A percentile compares a stretch with the other conserved stretches of the same genome.
These are phyloP conservation scores for Galago senegalensis DNA, from an alignment of 2,797 vertebrate genomes.

Conservation along the genomic window DNA sequence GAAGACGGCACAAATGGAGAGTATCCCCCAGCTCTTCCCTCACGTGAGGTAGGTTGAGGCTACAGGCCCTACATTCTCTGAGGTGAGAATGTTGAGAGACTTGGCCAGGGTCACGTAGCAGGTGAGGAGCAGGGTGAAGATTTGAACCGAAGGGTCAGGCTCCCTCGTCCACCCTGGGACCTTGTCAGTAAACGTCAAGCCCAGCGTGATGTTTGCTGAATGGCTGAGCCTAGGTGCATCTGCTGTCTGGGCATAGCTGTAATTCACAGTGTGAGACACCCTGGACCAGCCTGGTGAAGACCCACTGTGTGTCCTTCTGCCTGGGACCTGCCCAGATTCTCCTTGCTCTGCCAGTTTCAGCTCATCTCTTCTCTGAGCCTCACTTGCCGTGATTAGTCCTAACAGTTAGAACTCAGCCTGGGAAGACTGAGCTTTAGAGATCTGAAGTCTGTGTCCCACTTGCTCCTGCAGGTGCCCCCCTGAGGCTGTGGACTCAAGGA, in stretches of 20 bases:
- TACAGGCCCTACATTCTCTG: neutral
- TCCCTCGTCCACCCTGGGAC: too few relatives aligned
- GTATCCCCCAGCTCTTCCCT: neutral
- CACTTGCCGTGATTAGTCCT: rapidly evolving
- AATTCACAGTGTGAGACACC: rapidly evolving
- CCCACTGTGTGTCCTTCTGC: rapidly evolving
- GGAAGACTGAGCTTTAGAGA: neutral
- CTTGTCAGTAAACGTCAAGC: neutral
- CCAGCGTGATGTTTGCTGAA: rapidly evolving
- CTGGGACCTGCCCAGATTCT: rapidly evolving
- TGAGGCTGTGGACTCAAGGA: rapidly evolving
- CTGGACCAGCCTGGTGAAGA: neutral
- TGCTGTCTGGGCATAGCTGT: rapidly evolving
- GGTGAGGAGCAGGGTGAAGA: neutral
- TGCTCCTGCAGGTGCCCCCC: neutral
- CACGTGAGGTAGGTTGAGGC: neutral
- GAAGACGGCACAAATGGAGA: neutral
- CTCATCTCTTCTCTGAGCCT: neutral
- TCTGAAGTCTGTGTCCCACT: rapidly evolving
- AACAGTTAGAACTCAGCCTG: neutral
- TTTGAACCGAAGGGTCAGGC: neutral
- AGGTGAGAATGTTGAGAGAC: neutral
- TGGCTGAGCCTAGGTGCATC: neutral
- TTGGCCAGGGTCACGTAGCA: neutral
- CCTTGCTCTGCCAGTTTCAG: too few relatives aligned